A percentile compares a stretch with the other conserved stretches of the same genome.
Conservation (phyloP, 2,113 vertebrate genomes). For the Stictonetta naevosa region DNA sequence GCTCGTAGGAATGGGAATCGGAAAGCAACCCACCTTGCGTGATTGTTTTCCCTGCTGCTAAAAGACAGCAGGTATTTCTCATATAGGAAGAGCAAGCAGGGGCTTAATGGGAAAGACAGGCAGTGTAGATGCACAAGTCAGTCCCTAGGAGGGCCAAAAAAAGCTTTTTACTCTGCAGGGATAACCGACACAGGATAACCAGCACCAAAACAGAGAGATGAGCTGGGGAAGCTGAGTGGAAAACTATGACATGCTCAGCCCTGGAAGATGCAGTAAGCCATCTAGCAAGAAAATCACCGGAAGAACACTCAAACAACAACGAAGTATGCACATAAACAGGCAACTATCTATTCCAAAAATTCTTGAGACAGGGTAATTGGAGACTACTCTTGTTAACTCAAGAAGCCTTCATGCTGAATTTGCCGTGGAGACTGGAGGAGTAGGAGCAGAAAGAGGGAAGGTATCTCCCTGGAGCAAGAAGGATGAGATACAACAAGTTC, state of each 20-base stretch:
- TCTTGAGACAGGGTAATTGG: not conserved
- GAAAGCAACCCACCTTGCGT: conserved; percentile 11
- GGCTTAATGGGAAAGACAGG: conserved; percentile 64
- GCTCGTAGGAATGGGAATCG: not conserved
- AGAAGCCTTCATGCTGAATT: not conserved
- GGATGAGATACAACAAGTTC: not conserved
- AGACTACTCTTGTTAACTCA: not conserved
- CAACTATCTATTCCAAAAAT: not conserved
- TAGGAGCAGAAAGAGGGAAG: not conserved
- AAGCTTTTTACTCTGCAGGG: not conserved
- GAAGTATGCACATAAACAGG: rapidly evolving
- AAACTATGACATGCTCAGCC: not conserved
- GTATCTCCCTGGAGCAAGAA: not conserved
- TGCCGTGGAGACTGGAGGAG: not conserved
- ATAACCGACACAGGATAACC: not conserved
- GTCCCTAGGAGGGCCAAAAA: not conserved
- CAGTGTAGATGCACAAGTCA: not conserved
- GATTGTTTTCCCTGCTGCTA: conserved; percentile 56
- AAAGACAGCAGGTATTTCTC: conserved; percentile 39
- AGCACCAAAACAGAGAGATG: not conserved
- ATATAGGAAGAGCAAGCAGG: not conserved
- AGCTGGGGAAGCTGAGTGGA: not conserved
- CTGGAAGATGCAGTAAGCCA: not conserved
- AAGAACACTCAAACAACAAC: not conserved
- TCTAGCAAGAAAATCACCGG: not conserved